Evolutionary conservation across 2,113 vertebrate genomes (phyloP).

Genomic region (Tichodroma muraria): DNA sequence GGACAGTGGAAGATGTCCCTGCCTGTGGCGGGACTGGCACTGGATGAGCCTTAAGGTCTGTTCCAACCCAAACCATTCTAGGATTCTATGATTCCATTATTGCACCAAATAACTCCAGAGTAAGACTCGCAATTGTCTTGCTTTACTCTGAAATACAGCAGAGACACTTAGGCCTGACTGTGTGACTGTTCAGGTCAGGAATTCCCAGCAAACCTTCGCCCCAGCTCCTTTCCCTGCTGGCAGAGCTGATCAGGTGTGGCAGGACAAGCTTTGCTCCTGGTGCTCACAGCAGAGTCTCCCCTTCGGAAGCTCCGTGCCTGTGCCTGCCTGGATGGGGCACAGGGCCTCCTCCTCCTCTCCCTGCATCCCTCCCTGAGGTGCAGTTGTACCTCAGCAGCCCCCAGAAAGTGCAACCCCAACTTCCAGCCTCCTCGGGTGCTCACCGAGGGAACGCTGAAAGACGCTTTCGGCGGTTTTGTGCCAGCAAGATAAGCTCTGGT

Average conservation of each 20-base stretch:
- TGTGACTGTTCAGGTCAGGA: background rate
- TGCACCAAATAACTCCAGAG: background rate
- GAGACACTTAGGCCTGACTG: background rate
- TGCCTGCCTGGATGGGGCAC: background rate
- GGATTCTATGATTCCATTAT: background rate
- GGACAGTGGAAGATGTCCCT: background rate
- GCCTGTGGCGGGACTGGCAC: no score
- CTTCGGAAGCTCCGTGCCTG: background rate
- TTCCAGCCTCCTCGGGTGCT: background rate
- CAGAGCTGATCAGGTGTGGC: background rate
- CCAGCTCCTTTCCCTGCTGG: background rate
- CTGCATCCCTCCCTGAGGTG: background rate
- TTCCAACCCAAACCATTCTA: background rate
- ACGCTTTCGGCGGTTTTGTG: background rate
- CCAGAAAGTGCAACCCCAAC: background rate
- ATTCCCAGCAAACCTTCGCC: background rate
- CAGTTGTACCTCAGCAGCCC: background rate
- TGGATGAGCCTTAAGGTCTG: background rate
- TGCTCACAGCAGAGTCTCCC: background rate
- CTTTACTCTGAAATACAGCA: background rate
- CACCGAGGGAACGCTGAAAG: background rate
- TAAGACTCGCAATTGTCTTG: accelerated
- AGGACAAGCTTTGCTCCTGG: background rate
- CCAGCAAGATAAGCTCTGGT: background rate
- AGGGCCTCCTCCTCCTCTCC: background rate